Percentiles rank a stretch among this genome's conserved stretches.
These are phyloP conservation scores for Lycophotia porphyrea DNA, from an alignment of 2,888 invertebrate species.

Conservation along the genomic window DNA sequence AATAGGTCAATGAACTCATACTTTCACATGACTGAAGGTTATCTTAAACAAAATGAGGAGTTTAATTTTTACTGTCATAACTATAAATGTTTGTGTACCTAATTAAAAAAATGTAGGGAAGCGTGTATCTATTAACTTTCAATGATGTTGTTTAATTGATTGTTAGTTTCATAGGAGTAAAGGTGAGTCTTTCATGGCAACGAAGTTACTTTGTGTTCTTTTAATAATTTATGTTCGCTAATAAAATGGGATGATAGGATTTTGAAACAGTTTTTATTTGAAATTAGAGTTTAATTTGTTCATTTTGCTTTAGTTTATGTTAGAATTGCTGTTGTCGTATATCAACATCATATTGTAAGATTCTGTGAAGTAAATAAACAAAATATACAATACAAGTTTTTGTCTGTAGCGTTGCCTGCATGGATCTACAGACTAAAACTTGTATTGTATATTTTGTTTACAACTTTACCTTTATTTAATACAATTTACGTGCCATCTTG, in stretches of 20 bases:
- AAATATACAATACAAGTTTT: not conserved
- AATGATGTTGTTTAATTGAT: slow-evolving; percentile 21
- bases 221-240: not conserved
- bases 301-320: not conserved
- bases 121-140: slow-evolving; percentile 6
- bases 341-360: not conserved
- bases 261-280: slow-evolving; percentile 1
- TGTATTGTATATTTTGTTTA: too few species aligned
- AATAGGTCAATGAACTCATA: slow-evolving; percentile 81
- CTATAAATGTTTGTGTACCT: slow-evolving; percentile 41
- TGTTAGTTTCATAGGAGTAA: not conserved
- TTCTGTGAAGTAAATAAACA: slow-evolving; percentile 3
- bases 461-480: too few species aligned
- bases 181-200: not conserved
- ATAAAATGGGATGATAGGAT: not conserved
- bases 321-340: not conserved
- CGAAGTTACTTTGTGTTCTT: not conserved
- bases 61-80: slow-evolving; percentile 59
- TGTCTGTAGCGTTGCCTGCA: not conserved
- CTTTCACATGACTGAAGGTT: slow-evolving; percentile 81
- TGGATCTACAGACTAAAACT: too few species aligned
- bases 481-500: not conserved
- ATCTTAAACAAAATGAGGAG: slow-evolving; percentile 70
- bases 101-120: slow-evolving; percentile 21
- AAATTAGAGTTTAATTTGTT: not conserved